Evolutionary conservation across 2,113 vertebrate genomes (phyloP).

Genomic region (Cynopterus brachyotis): DNA sequence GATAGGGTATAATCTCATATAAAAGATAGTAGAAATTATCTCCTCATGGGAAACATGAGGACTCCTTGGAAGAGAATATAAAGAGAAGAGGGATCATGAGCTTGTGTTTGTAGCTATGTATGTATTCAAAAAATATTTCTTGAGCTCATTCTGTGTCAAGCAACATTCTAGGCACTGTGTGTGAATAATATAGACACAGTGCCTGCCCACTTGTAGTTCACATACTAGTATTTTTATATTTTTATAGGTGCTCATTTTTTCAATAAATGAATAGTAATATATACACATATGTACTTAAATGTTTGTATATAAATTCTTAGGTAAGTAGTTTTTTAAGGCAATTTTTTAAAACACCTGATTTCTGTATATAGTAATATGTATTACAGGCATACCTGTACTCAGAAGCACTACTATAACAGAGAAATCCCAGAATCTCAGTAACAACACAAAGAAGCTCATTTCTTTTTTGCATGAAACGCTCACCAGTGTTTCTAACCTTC

Average conservation of each 20-base stretch:
- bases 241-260: neutral
- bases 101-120: neutral
- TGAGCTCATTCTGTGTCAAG: neutral
- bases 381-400: neutral
- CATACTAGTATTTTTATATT: neutral
- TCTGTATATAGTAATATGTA: neutral
- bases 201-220: neutral
- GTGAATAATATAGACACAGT: neutral
- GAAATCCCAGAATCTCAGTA: constrained; percentile 5
- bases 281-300: neutral
- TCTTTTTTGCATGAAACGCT: neutral
- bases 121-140: neutral
- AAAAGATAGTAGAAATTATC: neutral
- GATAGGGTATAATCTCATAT: neutral
- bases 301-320: neutral
- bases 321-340: neutral
- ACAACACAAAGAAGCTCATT: neutral
- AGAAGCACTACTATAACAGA: neutral
- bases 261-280: neutral
- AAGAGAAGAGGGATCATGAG: neutral
- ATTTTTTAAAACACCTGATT: neutral
- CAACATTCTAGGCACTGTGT: neutral
- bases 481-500: neutral
- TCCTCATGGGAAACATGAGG: neutral
- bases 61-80: neutral